Conservation (phyloP, 2,888 invertebrate species). For the Iselma pallidipennis region DNA sequence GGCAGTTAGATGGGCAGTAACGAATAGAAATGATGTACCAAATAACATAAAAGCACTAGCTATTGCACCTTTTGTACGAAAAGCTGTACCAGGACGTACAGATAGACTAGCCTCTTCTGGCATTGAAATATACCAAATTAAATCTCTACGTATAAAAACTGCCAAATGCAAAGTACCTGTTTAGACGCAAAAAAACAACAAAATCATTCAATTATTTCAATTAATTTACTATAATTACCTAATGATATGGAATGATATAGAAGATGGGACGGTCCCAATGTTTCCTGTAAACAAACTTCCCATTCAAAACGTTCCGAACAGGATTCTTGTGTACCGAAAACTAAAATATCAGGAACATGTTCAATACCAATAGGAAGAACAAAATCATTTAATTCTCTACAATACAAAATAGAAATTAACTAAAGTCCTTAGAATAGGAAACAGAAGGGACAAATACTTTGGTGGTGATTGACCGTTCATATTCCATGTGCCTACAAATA, state of each 20-base stretch:
- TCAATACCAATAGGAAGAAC: conserved; percentile 83
- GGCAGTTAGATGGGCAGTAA: conserved; percentile 94
- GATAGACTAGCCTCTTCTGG: conserved; percentile 88
- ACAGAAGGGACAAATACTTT: conserved; percentile 63
- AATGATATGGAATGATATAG: conserved; percentile 83
- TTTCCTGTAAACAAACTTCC: conserved; percentile 90
- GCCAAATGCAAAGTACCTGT: conserved; percentile 83
- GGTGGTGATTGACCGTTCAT: conserved; percentile 91
- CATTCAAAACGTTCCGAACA: conserved; percentile 84
- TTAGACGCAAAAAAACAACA: conserved; percentile 41
- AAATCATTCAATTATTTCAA: not conserved
- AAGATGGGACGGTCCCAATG: conserved; percentile 91
- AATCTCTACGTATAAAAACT: conserved; percentile 85
- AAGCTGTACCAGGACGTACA: conserved; percentile 87
- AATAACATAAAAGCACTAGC: conserved; percentile 92
- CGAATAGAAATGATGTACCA: conserved; percentile 93
- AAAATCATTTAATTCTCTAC: conserved; percentile 85
- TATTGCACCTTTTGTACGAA: conserved; percentile 93
- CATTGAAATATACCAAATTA: conserved; percentile 95
- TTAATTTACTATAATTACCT: conserved; percentile 58
- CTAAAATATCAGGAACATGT: conserved; percentile 88
- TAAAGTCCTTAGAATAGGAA: too few relatives aligned
- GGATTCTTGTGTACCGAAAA: conserved; percentile 92
- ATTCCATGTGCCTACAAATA: conserved; percentile 96
- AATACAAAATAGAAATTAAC: conserved; percentile 31